Conservation (phyloP, 1,140 invertebrate genomes). For the Ladona fulva region DNA sequence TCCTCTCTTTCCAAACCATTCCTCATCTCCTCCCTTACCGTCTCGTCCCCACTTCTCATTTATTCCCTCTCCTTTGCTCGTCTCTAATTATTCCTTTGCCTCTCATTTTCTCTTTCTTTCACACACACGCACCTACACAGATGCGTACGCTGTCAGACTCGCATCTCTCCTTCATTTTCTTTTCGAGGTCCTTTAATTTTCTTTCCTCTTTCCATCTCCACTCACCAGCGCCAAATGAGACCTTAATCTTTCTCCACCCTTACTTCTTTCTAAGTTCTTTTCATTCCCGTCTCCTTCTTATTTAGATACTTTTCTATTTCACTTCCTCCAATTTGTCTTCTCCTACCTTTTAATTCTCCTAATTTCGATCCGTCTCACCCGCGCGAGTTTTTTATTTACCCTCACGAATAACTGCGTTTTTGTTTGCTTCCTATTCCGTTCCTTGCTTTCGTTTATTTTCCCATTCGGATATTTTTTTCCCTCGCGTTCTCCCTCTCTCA, state of each 20-base stretch:
- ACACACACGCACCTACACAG: background rate
- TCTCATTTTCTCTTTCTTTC: background rate
- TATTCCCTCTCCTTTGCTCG: too few relatives aligned
- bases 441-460: background rate
- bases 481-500: background rate
- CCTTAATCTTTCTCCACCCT: background rate
- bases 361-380: background rate
- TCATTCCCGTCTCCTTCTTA: background rate
- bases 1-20: too few relatives aligned
- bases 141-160: background rate
- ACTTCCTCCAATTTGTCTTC: background rate
- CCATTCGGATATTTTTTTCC: background rate
- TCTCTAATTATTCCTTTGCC: background rate
- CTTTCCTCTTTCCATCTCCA: background rate
- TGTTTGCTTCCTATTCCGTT: background rate
- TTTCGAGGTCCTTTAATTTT: background rate
- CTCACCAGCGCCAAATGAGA: background rate
- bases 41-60: too few relatives aligned
- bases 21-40: too few relatives aligned
- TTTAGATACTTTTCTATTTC: background rate
- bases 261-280: background rate
- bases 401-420: background rate
- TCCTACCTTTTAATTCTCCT: background rate
- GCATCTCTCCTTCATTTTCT: background rate
- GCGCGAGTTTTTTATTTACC: background rate